phyloP scores from a whole-genome alignment of 2,797 vertebrate genomes.

The Tolypeutes matacus region DNA sequence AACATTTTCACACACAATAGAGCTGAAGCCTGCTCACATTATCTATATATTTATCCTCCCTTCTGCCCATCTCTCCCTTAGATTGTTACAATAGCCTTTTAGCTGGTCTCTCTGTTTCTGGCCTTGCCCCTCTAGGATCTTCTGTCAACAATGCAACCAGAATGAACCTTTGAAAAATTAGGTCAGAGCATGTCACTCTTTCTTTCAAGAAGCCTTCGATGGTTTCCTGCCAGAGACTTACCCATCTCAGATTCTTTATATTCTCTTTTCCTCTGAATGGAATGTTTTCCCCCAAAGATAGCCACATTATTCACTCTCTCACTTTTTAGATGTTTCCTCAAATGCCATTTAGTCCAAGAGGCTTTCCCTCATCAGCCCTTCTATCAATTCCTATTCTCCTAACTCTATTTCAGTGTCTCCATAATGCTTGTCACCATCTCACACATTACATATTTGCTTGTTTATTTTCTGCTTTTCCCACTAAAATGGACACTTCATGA shows the following conservation, averaged over 20 bases:
- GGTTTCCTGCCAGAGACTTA: background rate
- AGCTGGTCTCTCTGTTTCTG: background rate
- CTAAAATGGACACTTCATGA: background rate
- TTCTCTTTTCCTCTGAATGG: background rate
- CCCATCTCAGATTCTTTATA: background rate
- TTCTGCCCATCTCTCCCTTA: background rate
- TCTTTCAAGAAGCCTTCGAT: background rate
- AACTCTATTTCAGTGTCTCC: background rate
- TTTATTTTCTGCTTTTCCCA: background rate
- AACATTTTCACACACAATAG: background rate
- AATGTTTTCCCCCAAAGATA: background rate
- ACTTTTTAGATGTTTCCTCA: background rate
- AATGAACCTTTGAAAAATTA: conserved; percentile 1
- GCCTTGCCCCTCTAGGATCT: background rate
- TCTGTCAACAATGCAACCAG: background rate
- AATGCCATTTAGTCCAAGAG: background rate
- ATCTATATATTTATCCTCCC: background rate
- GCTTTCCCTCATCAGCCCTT: background rate
- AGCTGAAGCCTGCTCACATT: background rate
- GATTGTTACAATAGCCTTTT: background rate
- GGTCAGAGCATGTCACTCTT: background rate
- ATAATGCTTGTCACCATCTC: background rate
- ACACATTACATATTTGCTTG: background rate
- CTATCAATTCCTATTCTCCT: background rate
- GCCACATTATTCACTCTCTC: background rate